phyloP scores from a whole-genome alignment of 2,888 invertebrate genomes.

The Spatulosminthurus flaviceps region DNA sequence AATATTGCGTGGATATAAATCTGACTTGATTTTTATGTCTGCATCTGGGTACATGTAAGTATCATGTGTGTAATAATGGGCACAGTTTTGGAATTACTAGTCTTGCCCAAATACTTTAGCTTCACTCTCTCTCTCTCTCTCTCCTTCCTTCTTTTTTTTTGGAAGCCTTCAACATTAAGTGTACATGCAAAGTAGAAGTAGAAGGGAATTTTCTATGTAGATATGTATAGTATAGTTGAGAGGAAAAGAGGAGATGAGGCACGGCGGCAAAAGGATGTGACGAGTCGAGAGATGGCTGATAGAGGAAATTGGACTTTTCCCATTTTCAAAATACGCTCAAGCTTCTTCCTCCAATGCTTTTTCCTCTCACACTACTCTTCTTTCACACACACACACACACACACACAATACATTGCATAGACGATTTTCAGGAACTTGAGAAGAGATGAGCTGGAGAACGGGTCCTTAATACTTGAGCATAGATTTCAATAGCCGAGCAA shows the following conservation, averaged over 20 bases:
- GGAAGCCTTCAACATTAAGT: constrained; percentile 22
- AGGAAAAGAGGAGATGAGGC: constrained; percentile 4
- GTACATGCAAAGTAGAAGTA: not conserved
- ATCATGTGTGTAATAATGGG: constrained; percentile 18
- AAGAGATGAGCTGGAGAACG: not conserved
- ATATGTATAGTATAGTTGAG: not conserved
- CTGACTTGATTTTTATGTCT: constrained; percentile 6
- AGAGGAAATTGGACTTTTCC: constrained; percentile 62
- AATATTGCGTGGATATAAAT: not conserved
- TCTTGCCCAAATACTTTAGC: not conserved
- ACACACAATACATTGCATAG: not conserved
- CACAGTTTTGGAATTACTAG: constrained; percentile 24
- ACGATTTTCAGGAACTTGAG: not conserved
- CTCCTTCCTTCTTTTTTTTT: not conserved
- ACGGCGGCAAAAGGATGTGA: constrained; percentile 39
- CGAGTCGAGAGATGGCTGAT: constrained; percentile 49
- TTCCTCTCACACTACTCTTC: constrained; percentile 1
- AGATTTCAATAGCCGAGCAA: not conserved
- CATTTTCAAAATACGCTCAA: constrained; percentile 47
- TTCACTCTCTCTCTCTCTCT: not conserved
- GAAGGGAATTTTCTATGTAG: constrained; percentile 25
- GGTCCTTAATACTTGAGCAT: constrained; percentile 11
- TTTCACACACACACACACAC: too few relatives aligned
- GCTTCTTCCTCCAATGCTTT: constrained; percentile 18
- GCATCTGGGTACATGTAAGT: constrained; percentile 8